Evolutionary conservation across 2,888 invertebrate species (phyloP), one percentile per base, ranked within the genome.

Genomic region (Chrysina gloriosa): DNA sequence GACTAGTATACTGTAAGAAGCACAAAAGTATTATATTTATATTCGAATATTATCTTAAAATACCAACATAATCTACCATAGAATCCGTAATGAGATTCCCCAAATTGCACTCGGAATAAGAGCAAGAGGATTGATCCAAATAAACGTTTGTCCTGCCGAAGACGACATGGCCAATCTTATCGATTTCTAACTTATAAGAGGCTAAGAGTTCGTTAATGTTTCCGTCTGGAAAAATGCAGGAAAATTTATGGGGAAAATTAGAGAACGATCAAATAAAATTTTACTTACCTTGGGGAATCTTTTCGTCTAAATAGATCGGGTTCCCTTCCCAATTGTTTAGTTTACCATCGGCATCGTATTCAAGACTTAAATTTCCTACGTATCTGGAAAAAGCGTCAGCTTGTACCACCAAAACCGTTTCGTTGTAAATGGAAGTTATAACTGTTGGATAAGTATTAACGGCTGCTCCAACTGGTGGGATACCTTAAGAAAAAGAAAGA

Each of bases 371-470:
- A 78, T 91, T 88, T 6, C 96, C 96, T 42, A 96, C 83, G 79
- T 95, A 96, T 77, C 90, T 89, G 1, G 90, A 89, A 81, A 88
- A 92, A 65, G 90, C 89, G 0, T 89, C 87, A 0, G 92, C 92
- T 81, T 92, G 92, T 11, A 92, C 91, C 50, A 92, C 87, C 4
- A 90, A 82, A 2, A 91, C 88, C 80, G 85, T 75, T 2, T 86
- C 85, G 9, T 87, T 87, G 42, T 84, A 82, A 14, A 63, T 16
- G 7, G 78, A 76, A 9, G 84, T 85, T 3, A 91, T 86, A 0
- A 91, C 85, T 0, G 90, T 89, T 0, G 94, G 94, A 83, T 95
- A 95, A 0, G 87, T 85, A 3, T 90, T 90, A 74, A 77, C 0
- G 89, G 84, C 0, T 56, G 83, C 16, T 2, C 66, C 65, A n/a